Percentiles rank a stretch among this genome's conserved stretches.
phyloP scores from a whole-genome alignment of 2,113 vertebrate species.

The Chloropsis cyanopogon region DNA sequence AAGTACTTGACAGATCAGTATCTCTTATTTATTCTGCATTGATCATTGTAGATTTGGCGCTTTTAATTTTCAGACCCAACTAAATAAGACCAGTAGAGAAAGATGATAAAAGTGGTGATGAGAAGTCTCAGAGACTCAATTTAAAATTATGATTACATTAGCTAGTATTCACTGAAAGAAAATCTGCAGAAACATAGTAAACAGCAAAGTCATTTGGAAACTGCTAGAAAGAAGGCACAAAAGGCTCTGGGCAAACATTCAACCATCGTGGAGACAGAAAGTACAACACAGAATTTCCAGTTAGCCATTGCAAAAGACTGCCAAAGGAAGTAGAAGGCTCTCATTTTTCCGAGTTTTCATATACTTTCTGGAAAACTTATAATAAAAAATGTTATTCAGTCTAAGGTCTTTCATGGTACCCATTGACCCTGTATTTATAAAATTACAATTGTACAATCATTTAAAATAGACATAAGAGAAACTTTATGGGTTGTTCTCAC shows the following conservation, averaged over 20 bases:
- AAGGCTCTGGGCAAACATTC: neutral
- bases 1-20: neutral
- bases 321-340: neutral
- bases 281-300: neutral
- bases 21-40: neutral
- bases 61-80: neutral
- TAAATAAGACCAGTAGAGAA: neutral
- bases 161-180: neutral
- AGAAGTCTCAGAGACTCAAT: neutral
- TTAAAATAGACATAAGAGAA: neutral
- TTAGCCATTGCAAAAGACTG: neutral
- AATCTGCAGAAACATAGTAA: neutral
- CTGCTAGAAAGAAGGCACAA: neutral
- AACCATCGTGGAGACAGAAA: neutral
- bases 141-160: neutral
- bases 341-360: neutral
- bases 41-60: neutral
- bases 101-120: neutral
- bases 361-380: neutral
- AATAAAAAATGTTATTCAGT: neutral
- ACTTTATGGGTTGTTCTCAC: neutral
- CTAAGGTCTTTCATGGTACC: neutral
- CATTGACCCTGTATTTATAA: neutral
- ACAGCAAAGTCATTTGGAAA: neutral
- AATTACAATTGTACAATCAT: neutral